Conservation (phyloP, 1,140 invertebrate genomes). For the Platorchestia sp. region DNA sequence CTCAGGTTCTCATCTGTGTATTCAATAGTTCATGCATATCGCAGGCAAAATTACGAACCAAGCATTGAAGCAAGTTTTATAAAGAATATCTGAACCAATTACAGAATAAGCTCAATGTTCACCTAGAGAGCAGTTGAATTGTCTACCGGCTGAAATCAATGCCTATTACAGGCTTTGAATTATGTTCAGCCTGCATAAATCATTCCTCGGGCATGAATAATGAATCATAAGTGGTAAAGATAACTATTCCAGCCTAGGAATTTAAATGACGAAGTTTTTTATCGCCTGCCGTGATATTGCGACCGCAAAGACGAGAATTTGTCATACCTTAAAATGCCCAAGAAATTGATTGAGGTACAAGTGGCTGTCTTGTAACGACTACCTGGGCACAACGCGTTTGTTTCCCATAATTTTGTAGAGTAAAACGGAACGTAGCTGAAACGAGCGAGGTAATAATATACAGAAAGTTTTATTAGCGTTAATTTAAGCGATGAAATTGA, state of each 20-base stretch:
- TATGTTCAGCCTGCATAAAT: neutral
- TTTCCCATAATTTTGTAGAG: too few relatives aligned
- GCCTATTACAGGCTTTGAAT: neutral
- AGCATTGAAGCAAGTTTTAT: neutral
- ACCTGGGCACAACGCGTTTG: too few relatives aligned
- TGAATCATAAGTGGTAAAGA: neutral
- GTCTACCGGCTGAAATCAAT: neutral
- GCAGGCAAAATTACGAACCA: too few relatives aligned
- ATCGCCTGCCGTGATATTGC: neutral
- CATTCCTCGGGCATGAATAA: neutral
- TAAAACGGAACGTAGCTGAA: too few relatives aligned
- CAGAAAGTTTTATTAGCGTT: too few relatives aligned
- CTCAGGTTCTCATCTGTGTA: too few relatives aligned
- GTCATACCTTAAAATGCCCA: neutral
- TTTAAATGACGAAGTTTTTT: neutral
- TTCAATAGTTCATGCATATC: too few relatives aligned
- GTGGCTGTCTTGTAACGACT: too few relatives aligned
- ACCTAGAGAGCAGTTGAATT: neutral
- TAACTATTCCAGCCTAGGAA: neutral
- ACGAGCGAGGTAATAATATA: too few relatives aligned
- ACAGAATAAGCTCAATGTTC: neutral
- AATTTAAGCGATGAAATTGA: too few relatives aligned
- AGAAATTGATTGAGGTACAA: too few relatives aligned
- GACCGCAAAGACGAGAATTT: neutral
- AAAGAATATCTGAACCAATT: neutral